Base-by-base conservation (phyloP, 1,140 invertebrate genomes). In the Drosophila kurseongensis region DNA sequence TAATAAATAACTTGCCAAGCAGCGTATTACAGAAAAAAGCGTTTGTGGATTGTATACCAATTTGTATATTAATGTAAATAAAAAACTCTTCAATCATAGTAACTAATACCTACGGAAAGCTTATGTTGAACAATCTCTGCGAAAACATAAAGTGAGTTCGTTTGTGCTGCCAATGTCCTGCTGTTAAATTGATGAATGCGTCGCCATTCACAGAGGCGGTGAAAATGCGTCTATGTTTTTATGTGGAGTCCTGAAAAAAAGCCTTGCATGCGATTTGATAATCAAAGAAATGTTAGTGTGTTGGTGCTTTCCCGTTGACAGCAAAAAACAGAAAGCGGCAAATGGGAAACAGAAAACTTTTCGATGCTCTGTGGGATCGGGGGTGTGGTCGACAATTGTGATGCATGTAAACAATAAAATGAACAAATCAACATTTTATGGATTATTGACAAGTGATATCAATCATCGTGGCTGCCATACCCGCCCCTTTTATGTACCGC, bases 341-440 rank as follows among this genome's bases (percentile, higher is more conserved):
- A 40, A 75, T 44, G 71, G 36, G 44, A 71, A 42, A 42, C 42
- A 61, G 35, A 74, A 48, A 48, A 52, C 29, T 55, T 51, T 55
- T 47, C 27, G 68, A 40, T 78, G 16, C 44, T 62, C 13, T 66
- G 48, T 44, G 42, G 47, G 36, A 29, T 47, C 62, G 60, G 29
- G 52, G 52, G 73, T 47, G 58, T 75, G 48, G 23, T 23, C 52
- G 36, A 59, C 82, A 80, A 78, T 76, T 88, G 83, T 82, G 75
- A 78, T 78, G 69, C 66, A 89, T 89, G 76, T 83, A 80, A 88
- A 80, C 84, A 88, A 89, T 89, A 83, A 88, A 89, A 78, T 83
- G 62, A 80, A 89, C 80, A 89, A 89, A 89, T 89, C 77, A 84
- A 89, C 73, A 80, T 88, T 89, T 84, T 89, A 88, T 88, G 80